A percentile compares a stretch with the other conserved stretches of the same genome.
phyloP scores from a whole-genome alignment of 35 echinoderm and acorn worm species.

The Amphiura filiformis region DNA sequence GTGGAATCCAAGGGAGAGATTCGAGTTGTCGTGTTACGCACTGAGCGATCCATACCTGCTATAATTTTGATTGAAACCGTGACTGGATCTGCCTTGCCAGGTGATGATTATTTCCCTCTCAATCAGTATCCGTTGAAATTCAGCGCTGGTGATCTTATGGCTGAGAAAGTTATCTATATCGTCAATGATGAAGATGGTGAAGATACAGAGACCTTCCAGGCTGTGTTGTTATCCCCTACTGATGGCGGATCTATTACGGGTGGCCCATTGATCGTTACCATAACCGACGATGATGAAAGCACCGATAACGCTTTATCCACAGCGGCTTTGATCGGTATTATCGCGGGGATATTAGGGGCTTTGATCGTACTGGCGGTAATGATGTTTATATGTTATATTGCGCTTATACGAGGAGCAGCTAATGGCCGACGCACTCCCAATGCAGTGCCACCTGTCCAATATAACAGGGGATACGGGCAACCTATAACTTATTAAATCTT shows the following conservation, averaged over 20 bases:
- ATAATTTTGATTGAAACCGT: not conserved
- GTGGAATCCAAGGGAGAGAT: not conserved
- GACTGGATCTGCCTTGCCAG: not conserved
- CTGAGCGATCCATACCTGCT: not conserved
- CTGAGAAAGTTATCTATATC: not conserved
- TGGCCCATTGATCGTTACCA: not conserved
- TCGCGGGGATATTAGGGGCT: too few species aligned
- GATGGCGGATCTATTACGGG: not conserved
- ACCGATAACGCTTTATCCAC: not conserved
- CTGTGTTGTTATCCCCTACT: not conserved
- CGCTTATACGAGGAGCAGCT: too few species aligned
- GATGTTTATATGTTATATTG: too few species aligned
- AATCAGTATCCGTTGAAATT: not conserved
- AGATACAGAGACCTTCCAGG: not conserved
- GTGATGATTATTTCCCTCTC: not conserved
- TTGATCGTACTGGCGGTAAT: too few species aligned
- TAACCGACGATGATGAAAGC: not conserved
- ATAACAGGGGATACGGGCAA: too few species aligned
- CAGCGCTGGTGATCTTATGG: not conserved
- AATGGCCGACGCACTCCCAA: too few species aligned
- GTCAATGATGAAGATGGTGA: not conserved
- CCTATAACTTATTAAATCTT: too few species aligned
- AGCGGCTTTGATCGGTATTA: not conserved
- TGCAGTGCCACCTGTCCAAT: too few species aligned
- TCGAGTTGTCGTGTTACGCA: not conserved